phyloP scores from a whole-genome alignment of 2,797 vertebrate genomes.

The Babyrousa celebensis region DNA sequence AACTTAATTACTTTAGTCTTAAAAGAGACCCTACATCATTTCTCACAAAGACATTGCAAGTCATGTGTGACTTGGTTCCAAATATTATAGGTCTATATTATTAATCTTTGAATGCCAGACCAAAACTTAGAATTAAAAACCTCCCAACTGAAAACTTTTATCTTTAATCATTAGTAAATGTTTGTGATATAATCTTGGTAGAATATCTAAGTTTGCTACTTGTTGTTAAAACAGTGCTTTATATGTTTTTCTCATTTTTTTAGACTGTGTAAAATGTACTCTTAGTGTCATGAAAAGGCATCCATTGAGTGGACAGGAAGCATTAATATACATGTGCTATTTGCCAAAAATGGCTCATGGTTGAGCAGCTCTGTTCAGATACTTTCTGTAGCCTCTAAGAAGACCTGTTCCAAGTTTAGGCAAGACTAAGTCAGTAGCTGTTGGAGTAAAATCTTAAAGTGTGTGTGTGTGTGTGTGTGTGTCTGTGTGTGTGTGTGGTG shows the following conservation, averaged over 20 bases:
- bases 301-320: background rate
- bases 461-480: background rate
- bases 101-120: slow-evolving; percentile 76
- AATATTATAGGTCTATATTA: slow-evolving; percentile 72
- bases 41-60: slow-evolving; percentile 77
- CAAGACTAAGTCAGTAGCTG: background rate
- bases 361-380: background rate
- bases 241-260: slow-evolving; percentile 9
- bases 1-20: slow-evolving; percentile 72
- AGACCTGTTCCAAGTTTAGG: background rate
- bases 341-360: background rate
- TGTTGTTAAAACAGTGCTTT: background rate
- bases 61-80: slow-evolving; percentile 77
- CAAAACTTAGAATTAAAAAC: slow-evolving; percentile 72
- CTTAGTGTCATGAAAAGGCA: background rate
- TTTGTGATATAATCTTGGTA: slow-evolving; percentile 38
- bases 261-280: background rate
- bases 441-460: slow-evolving; percentile 8
- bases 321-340: background rate
- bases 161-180: slow-evolving; percentile 68
- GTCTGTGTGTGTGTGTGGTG: background rate
- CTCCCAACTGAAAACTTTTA: slow-evolving; percentile 47
- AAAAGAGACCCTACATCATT: slow-evolving; percentile 72
- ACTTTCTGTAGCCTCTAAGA: background rate
- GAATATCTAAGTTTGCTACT: slow-evolving; percentile 43